Conservation (phyloP, 2,888 invertebrate species). For the Acrocyrtus sp. region DNA sequence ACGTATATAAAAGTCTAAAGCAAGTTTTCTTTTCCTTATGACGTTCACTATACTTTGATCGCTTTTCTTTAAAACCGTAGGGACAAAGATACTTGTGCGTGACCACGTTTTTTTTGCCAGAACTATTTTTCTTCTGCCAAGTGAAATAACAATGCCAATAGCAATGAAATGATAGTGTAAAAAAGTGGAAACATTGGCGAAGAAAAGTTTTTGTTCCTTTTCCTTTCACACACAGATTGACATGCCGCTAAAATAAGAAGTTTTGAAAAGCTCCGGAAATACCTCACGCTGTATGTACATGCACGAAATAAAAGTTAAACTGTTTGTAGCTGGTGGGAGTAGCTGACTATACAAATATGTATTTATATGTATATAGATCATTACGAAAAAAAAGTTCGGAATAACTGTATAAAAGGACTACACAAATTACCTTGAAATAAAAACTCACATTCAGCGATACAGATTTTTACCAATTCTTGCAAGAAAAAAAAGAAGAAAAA, state of each 20-base stretch:
- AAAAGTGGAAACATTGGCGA: slow-evolving; percentile 12
- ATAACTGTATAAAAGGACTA: not conserved
- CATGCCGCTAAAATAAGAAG: slow-evolving; percentile 25
- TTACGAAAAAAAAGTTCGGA: not conserved
- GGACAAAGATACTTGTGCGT: slow-evolving; percentile 27
- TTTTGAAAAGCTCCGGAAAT: slow-evolving; percentile 32
- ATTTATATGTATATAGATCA: not conserved
- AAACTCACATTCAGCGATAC: no score
- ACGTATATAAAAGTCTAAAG: not conserved
- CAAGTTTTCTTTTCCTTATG: not conserved
- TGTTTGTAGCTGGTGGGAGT: slow-evolving; percentile 2
- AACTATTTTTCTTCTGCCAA: slow-evolving; percentile 28
- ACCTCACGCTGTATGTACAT: slow-evolving; percentile 40
- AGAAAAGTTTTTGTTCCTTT: slow-evolving; percentile 19
- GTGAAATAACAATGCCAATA: slow-evolving; percentile 40
- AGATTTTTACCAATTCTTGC: no score
- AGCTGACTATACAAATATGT: not conserved
- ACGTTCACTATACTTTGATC: not conserved
- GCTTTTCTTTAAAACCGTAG: not conserved
- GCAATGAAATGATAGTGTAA: slow-evolving; percentile 14
- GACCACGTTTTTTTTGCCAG: slow-evolving; percentile 41
- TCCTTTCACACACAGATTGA: slow-evolving; percentile 37
- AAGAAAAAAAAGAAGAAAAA: not conserved
- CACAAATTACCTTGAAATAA: no score
- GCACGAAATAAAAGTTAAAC: slow-evolving; percentile 5